phyloP scores from a whole-genome alignment of 2,797 vertebrate species.

The Clamator glandarius region DNA sequence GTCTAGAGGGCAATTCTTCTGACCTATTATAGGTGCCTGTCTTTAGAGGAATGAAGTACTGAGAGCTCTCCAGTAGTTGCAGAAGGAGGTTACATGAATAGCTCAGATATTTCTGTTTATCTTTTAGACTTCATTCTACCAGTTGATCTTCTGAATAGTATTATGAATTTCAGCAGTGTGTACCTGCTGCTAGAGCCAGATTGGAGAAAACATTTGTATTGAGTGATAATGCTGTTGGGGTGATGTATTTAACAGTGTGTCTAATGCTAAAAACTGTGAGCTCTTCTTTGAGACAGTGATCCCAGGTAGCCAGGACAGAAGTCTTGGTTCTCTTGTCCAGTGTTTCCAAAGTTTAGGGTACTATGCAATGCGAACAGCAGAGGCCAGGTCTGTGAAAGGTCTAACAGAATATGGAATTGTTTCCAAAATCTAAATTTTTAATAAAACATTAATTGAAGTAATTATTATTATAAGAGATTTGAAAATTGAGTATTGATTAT shows the following conservation, averaged over 20 bases:
- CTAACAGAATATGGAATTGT: not conserved
- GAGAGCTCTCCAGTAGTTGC: not conserved
- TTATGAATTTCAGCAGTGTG: not conserved
- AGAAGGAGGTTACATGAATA: not conserved
- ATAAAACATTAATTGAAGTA: not conserved
- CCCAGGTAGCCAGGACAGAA: not conserved
- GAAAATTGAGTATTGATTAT: not conserved
- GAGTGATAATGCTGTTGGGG: not conserved
- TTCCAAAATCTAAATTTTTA: not conserved
- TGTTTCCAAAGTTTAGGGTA: not conserved
- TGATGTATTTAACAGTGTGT: not conserved
- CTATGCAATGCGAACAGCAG: not conserved
- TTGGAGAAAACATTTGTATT: not conserved
- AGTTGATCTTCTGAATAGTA: not conserved
- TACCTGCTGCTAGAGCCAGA: not conserved
- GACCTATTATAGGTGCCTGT: not conserved
- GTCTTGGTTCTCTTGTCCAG: not conserved
- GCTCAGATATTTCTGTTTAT: not conserved
- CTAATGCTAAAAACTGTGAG: not conserved
- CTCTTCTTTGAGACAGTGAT: not conserved
- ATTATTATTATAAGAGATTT: not conserved
- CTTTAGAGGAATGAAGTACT: not conserved
- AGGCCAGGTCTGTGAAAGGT: not conserved
- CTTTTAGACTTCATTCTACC: not conserved
- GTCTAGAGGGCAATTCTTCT: not conserved